phyloP scores from a whole-genome alignment of 2,113 vertebrate genomes.

The Myanophis thanlyinensis region DNA sequence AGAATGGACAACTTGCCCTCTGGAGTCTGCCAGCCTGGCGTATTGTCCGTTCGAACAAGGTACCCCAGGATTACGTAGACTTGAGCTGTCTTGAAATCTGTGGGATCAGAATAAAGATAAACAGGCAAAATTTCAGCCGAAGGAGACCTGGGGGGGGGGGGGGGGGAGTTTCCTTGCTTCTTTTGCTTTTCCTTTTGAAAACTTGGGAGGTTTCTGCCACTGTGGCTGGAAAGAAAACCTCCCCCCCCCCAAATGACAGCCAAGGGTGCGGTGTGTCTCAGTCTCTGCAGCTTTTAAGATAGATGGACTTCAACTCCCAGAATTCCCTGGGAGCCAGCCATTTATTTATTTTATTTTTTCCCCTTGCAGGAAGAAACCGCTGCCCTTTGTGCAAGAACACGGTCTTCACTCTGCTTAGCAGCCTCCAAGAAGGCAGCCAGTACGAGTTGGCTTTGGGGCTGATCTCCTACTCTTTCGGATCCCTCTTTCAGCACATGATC shows the following conservation, averaged over 20 bases:
- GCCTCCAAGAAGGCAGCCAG: conserved; percentile 90
- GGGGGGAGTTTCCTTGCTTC: neutral
- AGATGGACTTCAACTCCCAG: neutral
- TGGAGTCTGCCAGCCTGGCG: conserved; percentile 85
- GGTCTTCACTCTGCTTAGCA: conserved; percentile 78
- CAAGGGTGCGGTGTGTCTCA: neutral
- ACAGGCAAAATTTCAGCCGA: neutral
- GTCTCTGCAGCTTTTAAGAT: neutral
- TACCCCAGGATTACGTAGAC: conserved; percentile 44
- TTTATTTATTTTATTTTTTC: neutral
- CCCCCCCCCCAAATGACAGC: neutral
- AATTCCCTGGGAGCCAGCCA: neutral
- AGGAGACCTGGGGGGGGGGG: too few relatives aligned
- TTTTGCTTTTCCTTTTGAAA: neutral
- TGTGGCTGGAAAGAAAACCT: neutral
- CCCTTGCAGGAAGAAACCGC: conserved; percentile 70
- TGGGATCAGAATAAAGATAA: neutral
- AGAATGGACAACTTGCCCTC: conserved; percentile 80
- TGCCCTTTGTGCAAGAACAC: conserved; percentile 71
- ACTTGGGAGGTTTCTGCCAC: neutral
- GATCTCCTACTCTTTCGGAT: conserved; percentile 74
- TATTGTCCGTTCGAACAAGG: conserved; percentile 80
- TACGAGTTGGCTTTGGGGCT: conserved; percentile 83
- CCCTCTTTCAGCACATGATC: conserved; percentile 82
- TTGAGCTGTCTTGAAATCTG: neutral